A percentile compares a stretch with the other conserved stretches of the same genome.
Conservation (phyloP, 1,140 invertebrate species). For the Fopius arisanus region DNA sequence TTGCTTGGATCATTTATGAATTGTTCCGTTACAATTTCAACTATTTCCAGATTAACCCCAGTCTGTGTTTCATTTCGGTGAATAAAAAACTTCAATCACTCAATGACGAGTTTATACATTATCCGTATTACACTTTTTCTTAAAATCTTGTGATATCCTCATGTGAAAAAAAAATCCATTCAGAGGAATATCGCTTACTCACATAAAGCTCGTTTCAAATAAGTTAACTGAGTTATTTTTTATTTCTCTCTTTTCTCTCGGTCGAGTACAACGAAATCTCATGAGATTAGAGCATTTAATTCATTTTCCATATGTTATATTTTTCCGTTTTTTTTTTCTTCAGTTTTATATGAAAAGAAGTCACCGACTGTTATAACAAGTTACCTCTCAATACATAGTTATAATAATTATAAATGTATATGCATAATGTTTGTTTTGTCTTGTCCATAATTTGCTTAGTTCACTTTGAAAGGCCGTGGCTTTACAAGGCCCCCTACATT, state of each 20-base stretch:
- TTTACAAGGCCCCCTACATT: conserved; percentile 62
- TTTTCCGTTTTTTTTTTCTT: conserved; percentile 22
- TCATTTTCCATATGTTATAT: neutral
- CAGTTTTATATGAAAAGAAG: conserved; percentile 35
- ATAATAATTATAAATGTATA: conserved; percentile 55
- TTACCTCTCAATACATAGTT: conserved; percentile 46
- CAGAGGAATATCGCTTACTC: neutral
- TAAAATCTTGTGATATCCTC: neutral
- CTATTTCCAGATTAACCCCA: too few species aligned
- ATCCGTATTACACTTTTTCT: neutral
- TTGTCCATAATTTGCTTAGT: neutral
- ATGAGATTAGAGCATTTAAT: conserved; percentile 26
- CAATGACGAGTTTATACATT: neutral
- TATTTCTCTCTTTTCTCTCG: neutral
- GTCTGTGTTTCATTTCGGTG: neutral
- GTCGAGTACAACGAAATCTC: neutral
- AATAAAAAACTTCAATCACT: neutral
- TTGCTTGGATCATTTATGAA: too few species aligned
- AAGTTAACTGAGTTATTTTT: neutral
- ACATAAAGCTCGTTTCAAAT: conserved; percentile 16
- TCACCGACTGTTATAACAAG: conserved; percentile 47
- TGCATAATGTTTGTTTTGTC: conserved; percentile 32
- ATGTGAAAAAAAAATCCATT: neutral
- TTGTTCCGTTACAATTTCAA: too few species aligned
- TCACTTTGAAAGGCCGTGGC: conserved; percentile 62